A percentile compares a stretch with the other conserved stretches of the same genome.
Conservation (phyloP, 1,140 invertebrate genomes). For the Lepidotrigona ventralis region DNA sequence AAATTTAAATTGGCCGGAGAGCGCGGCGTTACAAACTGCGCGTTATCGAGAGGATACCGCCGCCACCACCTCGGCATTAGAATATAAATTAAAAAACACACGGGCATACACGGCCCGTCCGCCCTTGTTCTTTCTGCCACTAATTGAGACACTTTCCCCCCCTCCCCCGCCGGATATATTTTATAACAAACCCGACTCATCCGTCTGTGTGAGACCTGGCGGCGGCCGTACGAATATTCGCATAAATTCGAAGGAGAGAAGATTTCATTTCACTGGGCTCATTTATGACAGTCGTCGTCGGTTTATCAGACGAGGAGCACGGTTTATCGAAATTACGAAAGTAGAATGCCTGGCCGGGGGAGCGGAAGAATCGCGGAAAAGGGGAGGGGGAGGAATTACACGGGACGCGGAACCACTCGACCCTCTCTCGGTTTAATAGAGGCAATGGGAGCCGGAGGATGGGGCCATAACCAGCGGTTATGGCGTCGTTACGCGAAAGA, state of each 20-base stretch:
- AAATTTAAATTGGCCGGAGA: slow-evolving; percentile 28
- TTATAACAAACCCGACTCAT: background rate
- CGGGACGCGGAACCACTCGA: slow-evolving; percentile 2
- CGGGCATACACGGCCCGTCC: background rate
- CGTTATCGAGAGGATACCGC: background rate
- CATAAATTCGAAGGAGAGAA: background rate
- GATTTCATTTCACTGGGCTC: background rate
- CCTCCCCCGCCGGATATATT: background rate
- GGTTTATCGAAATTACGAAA: slow-evolving; percentile 6
- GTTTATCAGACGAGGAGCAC: background rate
- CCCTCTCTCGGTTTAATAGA: slow-evolving; percentile 22
- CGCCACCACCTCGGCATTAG: background rate
- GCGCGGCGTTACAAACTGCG: background rate
- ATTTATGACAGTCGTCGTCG: background rate
- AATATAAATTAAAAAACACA: slow-evolving; percentile 41
- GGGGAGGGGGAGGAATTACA: slow-evolving; percentile 13
- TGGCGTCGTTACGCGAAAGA: slow-evolving; percentile 39
- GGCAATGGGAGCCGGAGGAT: slow-evolving; percentile 1
- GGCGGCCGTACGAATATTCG: too few species aligned
- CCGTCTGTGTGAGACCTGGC: background rate
- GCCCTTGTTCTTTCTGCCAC: background rate
- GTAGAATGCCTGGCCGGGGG: background rate
- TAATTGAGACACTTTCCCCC: background rate
- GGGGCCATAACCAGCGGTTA: slow-evolving; percentile 28
- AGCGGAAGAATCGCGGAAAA: background rate